phyloP scores from a whole-genome alignment of 2,797 vertebrate species.

The Phrynocephalus forsythii region DNA sequence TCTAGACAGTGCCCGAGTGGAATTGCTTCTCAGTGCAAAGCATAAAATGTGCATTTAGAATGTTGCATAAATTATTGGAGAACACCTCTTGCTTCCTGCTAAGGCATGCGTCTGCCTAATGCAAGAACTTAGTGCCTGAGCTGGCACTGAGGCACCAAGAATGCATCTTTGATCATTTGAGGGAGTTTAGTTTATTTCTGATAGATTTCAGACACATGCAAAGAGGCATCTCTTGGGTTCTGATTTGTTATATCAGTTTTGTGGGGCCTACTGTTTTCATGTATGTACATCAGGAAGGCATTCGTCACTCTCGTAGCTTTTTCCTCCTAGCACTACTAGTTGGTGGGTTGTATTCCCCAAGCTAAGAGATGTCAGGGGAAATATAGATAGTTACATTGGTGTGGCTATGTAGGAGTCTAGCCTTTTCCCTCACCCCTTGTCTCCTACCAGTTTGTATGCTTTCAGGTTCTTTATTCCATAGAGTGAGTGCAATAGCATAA shows the following conservation, averaged over 20 bases:
- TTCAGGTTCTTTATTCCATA: background rate
- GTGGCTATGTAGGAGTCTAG: background rate
- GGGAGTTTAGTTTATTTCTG: background rate
- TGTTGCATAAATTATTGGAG: background rate
- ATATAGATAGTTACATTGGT: background rate
- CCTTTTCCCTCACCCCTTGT: background rate
- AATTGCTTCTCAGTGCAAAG: background rate
- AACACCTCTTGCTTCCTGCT: background rate
- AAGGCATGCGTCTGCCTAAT: background rate
- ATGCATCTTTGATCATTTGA: background rate
- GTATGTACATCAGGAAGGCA: background rate
- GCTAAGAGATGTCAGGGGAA: background rate
- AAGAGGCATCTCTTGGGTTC: background rate
- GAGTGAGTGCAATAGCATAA: background rate
- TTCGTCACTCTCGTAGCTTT: background rate
- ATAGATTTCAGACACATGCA: background rate
- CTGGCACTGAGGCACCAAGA: background rate
- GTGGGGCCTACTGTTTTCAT: background rate
- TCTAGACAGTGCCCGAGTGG: background rate
- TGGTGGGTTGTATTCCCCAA: background rate
- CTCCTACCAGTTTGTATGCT: background rate
- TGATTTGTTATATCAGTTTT: background rate
- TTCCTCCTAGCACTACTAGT: background rate
- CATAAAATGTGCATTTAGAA: background rate
- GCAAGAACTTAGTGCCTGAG: background rate